Base-by-base conservation (phyloP, 2,888 invertebrate species). In the Corythucha ciliata region DNA sequence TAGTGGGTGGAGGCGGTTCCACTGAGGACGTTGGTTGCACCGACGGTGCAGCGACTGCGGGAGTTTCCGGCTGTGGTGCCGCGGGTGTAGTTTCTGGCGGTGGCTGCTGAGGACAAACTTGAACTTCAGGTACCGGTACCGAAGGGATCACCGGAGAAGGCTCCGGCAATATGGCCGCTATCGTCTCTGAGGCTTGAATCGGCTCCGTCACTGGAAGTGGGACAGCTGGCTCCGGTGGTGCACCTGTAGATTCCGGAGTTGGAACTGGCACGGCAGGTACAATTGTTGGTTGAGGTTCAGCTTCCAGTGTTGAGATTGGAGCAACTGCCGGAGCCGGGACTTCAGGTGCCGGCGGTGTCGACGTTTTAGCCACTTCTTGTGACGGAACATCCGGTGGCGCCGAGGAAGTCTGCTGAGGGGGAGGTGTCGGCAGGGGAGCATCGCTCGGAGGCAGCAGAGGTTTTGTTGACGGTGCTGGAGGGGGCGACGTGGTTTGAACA, bases 21-120 rank as follows among this genome's bases (percentile, higher is more conserved):
- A 57, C 42, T 45, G 60, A 53, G 6, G 54, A 45, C 14, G 58
- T 48, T 36, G 58, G 50, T 36, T 53, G 52, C n/a, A 48, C 46
- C 29, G 60, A 40, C 6, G 58, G 53, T 48, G 57, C 56, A 29
- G 56, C 32, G 7, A 22, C 37, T 1, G 53, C 34, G 22, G 50
- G 32, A 42, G 58, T 58, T 33, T 48, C 40, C 27, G 40, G 32
- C 41, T 42, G 46, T 24, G 56, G 50, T 48, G 45, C 25, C 25
- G 46, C 32, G 10, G 58, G 46, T 21, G 54, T 36, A 24, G 29
- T 24, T 33, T 51, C 47, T 20, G 51, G 27, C 27, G 27, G 40
- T 32, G 44, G 54, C 29, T 32, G 32, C n/a, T 2, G 24, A 14
- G 51, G 46, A 34, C 48, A 47, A 16, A 45, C 36, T 18, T 22